A percentile compares a stretch with the other conserved stretches of the same genome.
Conservation (phyloP, 2,113 vertebrate species). For the Abramis brama region DNA sequence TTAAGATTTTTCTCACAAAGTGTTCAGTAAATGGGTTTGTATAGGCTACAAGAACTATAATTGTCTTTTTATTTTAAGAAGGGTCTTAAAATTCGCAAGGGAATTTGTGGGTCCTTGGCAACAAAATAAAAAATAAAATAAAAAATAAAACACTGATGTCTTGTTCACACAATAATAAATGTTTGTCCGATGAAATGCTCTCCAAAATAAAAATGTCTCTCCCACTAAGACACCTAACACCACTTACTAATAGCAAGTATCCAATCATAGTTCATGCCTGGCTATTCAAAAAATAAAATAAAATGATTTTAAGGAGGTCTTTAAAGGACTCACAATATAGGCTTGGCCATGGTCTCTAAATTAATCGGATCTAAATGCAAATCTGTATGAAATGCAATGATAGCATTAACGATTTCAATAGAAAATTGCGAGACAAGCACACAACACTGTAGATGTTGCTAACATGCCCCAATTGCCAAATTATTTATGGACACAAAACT, state of each 20-base stretch:
- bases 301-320: background rate
- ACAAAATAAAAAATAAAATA: no score
- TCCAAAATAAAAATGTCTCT: background rate
- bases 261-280: background rate
- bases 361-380: background rate
- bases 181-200: background rate
- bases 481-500: conserved; percentile 46
- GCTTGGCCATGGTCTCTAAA: background rate
- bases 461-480: conserved; percentile 27
- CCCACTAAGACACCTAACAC: background rate
- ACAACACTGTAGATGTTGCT: background rate
- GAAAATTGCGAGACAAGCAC: background rate
- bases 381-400: background rate
- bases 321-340: background rate
- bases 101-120: background rate
- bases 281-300: background rate
- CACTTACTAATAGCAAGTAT: background rate
- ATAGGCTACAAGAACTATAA: no score
- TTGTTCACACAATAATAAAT: background rate
- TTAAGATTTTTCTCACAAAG: no score
- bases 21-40: no score
- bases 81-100: background rate
- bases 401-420: background rate
- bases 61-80: no score
- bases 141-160: background rate